Evolutionary conservation across 2,888 invertebrate genomes (phyloP).

Genomic region (Troides aeacus): DNA sequence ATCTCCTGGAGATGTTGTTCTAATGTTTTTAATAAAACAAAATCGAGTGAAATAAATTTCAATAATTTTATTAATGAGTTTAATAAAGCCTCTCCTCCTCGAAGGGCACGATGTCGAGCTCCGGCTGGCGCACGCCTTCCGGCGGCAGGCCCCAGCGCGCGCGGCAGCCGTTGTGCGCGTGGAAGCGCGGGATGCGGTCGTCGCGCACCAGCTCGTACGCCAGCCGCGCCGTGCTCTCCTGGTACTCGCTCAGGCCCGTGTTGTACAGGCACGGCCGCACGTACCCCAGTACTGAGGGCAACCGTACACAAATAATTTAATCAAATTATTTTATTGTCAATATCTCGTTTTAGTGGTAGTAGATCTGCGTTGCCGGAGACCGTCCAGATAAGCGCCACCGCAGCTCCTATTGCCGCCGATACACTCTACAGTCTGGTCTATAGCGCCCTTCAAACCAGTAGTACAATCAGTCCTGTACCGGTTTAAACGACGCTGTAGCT

Average conservation of each 20-base stretch:
- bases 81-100: slow-evolving; percentile 66
- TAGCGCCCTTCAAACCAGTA: no score
- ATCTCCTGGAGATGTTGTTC: no score
- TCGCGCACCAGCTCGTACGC: slow-evolving; percentile 69
- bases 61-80: neutral
- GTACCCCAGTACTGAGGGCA: slow-evolving; percentile 58
- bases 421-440: no score
- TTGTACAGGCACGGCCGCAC: slow-evolving; percentile 56
- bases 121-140: slow-evolving; percentile 61
- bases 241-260: slow-evolving; percentile 66
- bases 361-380: no score
- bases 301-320: neutral
- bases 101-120: slow-evolving; percentile 60
- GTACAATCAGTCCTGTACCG: no score
- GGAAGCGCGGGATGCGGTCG: slow-evolving; percentile 58
- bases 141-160: slow-evolving; percentile 66
- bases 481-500: no score
- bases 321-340: neutral
- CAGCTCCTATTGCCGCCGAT: no score
- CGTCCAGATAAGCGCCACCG: no score
- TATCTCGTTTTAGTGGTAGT: no score
- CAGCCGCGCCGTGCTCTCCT: slow-evolving; percentile 59
- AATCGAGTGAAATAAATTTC: no score
- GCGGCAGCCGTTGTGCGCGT: slow-evolving; percentile 61
- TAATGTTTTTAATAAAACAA: no score